Percentiles rank a stretch among this genome's conserved stretches.
phyloP scores from a whole-genome alignment of 2,113 vertebrate genomes.

The Ondatra zibethicus region DNA sequence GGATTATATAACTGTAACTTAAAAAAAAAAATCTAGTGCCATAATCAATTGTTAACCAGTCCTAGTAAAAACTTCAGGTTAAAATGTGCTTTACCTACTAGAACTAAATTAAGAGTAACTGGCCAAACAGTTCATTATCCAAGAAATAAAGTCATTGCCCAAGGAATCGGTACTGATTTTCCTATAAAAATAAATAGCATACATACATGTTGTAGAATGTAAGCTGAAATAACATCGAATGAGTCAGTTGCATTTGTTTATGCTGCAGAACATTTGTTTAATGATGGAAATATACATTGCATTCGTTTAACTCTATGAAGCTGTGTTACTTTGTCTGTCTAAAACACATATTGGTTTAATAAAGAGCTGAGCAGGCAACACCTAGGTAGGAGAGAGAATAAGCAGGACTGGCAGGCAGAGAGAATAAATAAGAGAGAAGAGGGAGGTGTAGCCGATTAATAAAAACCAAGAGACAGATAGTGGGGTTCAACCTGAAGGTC shows the following conservation, averaged over 20 bases:
- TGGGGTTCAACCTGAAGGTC: too few relatives aligned
- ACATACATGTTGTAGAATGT: background rate
- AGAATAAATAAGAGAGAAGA: background rate
- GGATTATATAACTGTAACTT: background rate
- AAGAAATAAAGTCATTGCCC: conserved; percentile 17
- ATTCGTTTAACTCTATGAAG: background rate
- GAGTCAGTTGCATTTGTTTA: background rate
- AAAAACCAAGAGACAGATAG: too few relatives aligned
- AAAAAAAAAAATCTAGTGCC: background rate
- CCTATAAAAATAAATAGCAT: conserved; percentile 36
- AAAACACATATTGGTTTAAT: background rate
- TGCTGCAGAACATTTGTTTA: background rate
- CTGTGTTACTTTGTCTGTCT: background rate
- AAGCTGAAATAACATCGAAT: background rate
- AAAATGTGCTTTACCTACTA: background rate
- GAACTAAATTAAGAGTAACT: conserved; percentile 23
- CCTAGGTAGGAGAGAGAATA: background rate
- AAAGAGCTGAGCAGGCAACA: background rate
- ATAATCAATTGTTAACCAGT: background rate
- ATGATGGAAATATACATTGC: background rate
- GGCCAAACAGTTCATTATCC: background rate
- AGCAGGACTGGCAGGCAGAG: background rate
- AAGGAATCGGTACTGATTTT: background rate
- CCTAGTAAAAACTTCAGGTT: background rate
- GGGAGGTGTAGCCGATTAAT: background rate